phyloP scores from a whole-genome alignment of 2,888 invertebrate genomes.

The Drosophila fungiperda region DNA sequence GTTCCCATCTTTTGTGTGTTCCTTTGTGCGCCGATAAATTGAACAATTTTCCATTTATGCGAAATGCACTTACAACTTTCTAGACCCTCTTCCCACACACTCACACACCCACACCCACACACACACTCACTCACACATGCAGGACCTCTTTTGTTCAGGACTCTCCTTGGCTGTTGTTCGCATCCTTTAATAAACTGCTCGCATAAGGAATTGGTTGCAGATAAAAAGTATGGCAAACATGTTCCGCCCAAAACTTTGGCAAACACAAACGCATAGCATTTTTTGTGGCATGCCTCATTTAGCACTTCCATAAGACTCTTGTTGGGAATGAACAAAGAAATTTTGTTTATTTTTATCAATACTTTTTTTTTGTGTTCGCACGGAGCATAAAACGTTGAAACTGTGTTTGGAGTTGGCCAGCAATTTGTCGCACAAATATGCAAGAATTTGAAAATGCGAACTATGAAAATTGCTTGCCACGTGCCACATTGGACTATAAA shows the following conservation, averaged over 20 bases:
- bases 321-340: slow-evolving; percentile 57
- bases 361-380: slow-evolving; percentile 24
- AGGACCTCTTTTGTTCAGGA: slow-evolving; percentile 38
- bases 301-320: slow-evolving; percentile 10
- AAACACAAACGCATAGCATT: slow-evolving; percentile 4
- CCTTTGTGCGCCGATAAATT: slow-evolving; percentile 69
- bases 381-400: slow-evolving; percentile 34
- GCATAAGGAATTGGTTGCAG: slow-evolving; percentile 42
- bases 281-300: slow-evolving; percentile 39
- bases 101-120: neutral
- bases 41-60: slow-evolving; percentile 72
- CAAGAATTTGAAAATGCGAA: slow-evolving; percentile 20
- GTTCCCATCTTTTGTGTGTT: slow-evolving; percentile 39
- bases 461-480: slow-evolving; percentile 21
- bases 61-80: slow-evolving; percentile 67
- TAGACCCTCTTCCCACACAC: slow-evolving; percentile 13
- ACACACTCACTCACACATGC: slow-evolving; percentile 6
- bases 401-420: slow-evolving; percentile 45
- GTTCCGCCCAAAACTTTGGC: slow-evolving; percentile 53
- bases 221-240: slow-evolving; percentile 56
- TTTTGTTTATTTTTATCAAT: slow-evolving; percentile 38
- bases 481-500: neutral
- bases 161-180: slow-evolving; percentile 28
- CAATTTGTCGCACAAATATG: slow-evolving; percentile 56
- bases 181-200: slow-evolving; percentile 57